These are phyloP conservation scores for Pipistrellus kuhlii DNA, from an alignment of 2,797 vertebrate genomes.

Conservation along the genomic window DNA sequence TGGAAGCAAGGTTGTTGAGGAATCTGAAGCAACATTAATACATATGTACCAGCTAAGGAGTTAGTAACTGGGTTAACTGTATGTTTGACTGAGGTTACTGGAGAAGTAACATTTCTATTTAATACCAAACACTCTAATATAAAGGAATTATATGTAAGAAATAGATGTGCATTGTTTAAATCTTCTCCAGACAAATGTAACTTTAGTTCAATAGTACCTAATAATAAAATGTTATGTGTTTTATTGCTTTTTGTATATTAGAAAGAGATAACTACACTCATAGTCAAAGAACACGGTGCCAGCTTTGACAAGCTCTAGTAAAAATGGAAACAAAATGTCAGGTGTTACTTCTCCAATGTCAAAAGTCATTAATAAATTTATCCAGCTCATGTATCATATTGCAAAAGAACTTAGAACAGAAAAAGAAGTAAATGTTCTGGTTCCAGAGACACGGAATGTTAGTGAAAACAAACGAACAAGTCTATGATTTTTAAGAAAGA, in stretches of 20 bases:
- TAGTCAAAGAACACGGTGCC: neutral
- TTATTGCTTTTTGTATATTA: neutral
- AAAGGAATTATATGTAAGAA: neutral
- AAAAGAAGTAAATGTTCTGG: neutral
- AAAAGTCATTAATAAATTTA: constrained; percentile 6
- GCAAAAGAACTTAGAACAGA: constrained; percentile 18
- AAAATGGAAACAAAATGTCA: constrained; percentile 37
- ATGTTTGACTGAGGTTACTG: neutral
- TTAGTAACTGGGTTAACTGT: neutral
- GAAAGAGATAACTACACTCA: neutral
- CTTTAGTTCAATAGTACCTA: neutral
- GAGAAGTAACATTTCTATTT: neutral
- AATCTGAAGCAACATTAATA: neutral
- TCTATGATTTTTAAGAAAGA: constrained; percentile 11
- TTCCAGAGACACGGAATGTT: constrained; percentile 12
- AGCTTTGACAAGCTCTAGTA: neutral
- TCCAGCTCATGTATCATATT: constrained; percentile 10
- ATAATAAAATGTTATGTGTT: neutral
- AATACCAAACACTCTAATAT: neutral
- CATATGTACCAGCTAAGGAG: neutral
- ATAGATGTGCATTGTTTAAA: constrained; percentile 8
- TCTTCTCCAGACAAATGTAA: neutral
- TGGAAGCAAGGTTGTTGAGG: neutral
- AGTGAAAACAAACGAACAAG: neutral
- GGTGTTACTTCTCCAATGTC: neutral